Conservation (phyloP, 2,113 vertebrate species). For the Petrocephalus zakoni region DNA sequence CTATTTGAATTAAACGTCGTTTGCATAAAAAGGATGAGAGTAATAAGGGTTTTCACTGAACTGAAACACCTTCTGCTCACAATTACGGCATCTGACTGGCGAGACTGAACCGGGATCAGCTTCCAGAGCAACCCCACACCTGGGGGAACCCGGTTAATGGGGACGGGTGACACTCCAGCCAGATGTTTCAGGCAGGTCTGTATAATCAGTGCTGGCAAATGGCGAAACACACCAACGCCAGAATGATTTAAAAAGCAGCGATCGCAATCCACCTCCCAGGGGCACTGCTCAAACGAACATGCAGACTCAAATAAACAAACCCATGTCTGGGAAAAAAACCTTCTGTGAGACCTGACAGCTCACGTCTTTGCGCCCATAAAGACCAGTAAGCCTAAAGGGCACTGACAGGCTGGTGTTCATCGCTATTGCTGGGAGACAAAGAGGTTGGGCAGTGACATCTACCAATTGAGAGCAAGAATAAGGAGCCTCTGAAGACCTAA, state of each 20-base stretch:
- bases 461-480: background rate
- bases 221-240: background rate
- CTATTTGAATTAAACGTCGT: background rate
- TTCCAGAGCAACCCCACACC: slow-evolving; percentile 7
- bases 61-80: slow-evolving; percentile 11
- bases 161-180: background rate
- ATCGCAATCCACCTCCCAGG: background rate
- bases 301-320: background rate
- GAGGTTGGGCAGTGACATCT: background rate
- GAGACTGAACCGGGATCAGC: background rate
- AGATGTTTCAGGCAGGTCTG: background rate
- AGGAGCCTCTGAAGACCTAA: background rate
- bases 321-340: background rate
- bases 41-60: background rate
- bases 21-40: background rate
- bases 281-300: background rate
- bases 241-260: background rate
- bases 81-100: background rate
- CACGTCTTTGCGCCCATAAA: background rate
- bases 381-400: background rate
- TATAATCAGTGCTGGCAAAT: background rate
- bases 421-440: background rate
- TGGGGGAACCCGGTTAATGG: slow-evolving; percentile 8
- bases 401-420: background rate
- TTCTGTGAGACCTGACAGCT: background rate